Evolutionary conservation across 2,888 invertebrate genomes (phyloP).

Genomic region (Labia minor): DNA sequence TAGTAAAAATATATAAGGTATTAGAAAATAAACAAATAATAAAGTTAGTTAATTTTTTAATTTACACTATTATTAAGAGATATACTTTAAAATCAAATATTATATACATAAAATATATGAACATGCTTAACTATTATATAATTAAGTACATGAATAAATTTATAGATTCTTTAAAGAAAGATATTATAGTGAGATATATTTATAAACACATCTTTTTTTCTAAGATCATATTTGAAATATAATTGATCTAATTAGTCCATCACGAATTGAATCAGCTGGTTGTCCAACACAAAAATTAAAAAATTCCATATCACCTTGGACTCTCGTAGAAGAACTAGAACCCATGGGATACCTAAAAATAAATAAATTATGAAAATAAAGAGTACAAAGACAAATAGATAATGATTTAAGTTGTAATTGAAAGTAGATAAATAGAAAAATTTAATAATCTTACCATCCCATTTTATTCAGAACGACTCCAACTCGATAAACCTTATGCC

Average conservation of each 20-base stretch:
- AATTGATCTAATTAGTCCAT: conserved; percentile 67
- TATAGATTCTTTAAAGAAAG: no score
- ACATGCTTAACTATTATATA: no score
- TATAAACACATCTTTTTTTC: no score
- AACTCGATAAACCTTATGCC: conserved; percentile 66
- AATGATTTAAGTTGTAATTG: not conserved
- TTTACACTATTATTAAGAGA: no score
- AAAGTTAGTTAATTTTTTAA: no score
- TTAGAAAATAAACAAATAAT: no score
- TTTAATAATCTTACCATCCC: conserved; percentile 50
- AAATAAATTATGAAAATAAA: conserved; percentile 19
- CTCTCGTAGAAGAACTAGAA: conserved; percentile 50
- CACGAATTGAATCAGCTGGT: conserved; percentile 57
- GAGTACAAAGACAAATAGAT: no score
- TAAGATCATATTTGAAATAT: conserved; percentile 41
- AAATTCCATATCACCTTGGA: conserved; percentile 56
- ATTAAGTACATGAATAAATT: no score
- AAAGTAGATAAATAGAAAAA: not conserved
- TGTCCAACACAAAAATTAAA: conserved; percentile 67
- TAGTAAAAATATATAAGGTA: no score
- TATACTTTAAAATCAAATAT: no score
- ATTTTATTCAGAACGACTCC: conserved; percentile 72
- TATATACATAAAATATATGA: no score
- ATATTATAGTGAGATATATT: no score
- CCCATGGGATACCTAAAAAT: conserved; percentile 73